A percentile compares a stretch with the other conserved stretches of the same genome.
phyloP scores from a whole-genome alignment of 2,113 vertebrate genomes.

The Mungos mungo region DNA sequence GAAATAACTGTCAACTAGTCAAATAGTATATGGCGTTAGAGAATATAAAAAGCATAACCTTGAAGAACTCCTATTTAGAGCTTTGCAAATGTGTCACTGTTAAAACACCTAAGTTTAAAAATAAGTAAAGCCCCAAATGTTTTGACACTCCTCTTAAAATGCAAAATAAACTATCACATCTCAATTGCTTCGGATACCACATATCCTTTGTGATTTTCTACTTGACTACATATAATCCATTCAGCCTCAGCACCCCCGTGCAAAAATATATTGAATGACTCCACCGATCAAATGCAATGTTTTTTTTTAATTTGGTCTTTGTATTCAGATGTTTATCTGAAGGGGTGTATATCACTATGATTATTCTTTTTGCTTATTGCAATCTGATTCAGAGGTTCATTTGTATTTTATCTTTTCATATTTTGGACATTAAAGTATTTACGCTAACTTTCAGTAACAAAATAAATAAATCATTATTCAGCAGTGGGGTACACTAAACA shows the following conservation, averaged over 20 bases:
- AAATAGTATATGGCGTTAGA: constrained; percentile 38
- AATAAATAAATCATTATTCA: background rate
- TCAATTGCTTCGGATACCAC: constrained; percentile 14
- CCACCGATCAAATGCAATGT: constrained; percentile 38
- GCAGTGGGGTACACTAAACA: background rate
- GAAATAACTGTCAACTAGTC: constrained; percentile 60
- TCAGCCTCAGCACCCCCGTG: background rate
- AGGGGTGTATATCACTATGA: background rate
- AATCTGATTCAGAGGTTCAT: background rate
- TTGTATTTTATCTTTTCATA: constrained; percentile 37
- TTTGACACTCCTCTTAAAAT: constrained; percentile 59
- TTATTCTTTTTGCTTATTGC: background rate
- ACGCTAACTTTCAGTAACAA: constrained; percentile 24
- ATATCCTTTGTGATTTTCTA: background rate
- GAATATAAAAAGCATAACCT: constrained; percentile 55
- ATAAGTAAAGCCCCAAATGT: constrained; percentile 47
- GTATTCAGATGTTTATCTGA: background rate
- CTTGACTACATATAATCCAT: constrained; percentile 48
- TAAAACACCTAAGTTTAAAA: constrained; percentile 67
- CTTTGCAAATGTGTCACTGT: constrained; percentile 46
- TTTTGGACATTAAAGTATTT: background rate
- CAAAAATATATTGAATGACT: constrained; percentile 42
- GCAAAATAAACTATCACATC: background rate
- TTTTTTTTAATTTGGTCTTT: background rate
- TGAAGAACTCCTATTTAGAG: constrained; percentile 49